Percentiles rank a stretch among this genome's conserved stretches.
Evolutionary conservation across 2,113 vertebrate genomes (phyloP).

Genomic region (Fulica atra): DNA sequence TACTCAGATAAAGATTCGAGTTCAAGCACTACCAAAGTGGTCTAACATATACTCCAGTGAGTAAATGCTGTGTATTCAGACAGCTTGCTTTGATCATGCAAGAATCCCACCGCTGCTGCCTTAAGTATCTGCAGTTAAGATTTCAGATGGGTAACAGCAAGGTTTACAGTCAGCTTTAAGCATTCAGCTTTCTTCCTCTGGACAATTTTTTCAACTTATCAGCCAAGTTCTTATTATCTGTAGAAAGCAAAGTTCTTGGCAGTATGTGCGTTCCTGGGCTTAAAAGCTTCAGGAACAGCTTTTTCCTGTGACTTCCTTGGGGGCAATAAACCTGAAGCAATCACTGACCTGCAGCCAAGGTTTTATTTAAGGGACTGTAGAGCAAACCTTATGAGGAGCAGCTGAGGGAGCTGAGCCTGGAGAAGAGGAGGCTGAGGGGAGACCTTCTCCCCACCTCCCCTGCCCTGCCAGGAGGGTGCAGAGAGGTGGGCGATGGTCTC

Average conservation of each 20-base stretch:
- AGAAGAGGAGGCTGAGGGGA: no score
- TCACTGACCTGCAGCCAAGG: rapidly evolving
- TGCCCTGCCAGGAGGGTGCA: no score
- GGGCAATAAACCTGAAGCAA: background rate
- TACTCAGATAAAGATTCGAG: background rate
- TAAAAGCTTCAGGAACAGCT: background rate
- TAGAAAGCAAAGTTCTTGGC: background rate
- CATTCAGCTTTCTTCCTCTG: background rate
- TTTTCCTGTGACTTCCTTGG: background rate
- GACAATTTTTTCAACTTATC: background rate
- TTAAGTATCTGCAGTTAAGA: no score
- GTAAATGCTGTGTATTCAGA: background rate
- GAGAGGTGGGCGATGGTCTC: no score
- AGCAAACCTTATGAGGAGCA: no score
- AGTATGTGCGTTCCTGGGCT: background rate
- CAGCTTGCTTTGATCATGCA: background rate
- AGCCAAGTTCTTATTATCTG: background rate
- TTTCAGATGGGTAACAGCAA: background rate
- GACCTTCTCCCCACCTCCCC: no score
- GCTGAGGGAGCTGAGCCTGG: no score
- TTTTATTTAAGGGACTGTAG: background rate
- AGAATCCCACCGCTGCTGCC: background rate
- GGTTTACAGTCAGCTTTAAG: background rate
- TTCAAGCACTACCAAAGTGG: rapidly evolving
- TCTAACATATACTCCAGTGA: rapidly evolving